Percentiles rank a stretch among this genome's conserved stretches.
Conservation (phyloP, 2,888 invertebrate genomes). For the Drymonia ruficornis region DNA sequence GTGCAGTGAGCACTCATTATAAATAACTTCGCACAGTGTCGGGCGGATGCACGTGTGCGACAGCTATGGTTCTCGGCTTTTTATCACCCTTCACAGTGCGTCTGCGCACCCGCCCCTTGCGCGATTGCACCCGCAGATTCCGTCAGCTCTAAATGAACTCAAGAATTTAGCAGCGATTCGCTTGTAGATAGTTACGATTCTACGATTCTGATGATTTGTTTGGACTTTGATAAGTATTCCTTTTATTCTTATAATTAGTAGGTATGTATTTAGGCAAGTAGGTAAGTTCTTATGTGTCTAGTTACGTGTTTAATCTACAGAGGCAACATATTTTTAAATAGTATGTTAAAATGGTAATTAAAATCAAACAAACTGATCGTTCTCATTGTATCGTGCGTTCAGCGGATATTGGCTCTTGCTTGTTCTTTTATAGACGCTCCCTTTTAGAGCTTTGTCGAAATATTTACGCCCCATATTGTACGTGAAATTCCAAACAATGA, state of each 20-base stretch:
- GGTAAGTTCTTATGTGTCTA: no score
- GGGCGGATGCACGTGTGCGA: conserved; percentile 82
- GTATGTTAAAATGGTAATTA: not conserved
- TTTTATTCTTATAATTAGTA: no score
- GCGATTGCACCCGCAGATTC: conserved; percentile 51
- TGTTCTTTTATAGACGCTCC: conserved; percentile 69
- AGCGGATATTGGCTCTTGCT: conserved; percentile 63
- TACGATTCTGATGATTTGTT: not conserved
- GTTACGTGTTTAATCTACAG: no score
- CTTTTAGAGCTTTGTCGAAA: conserved; percentile 79
- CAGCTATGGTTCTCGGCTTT: conserved; percentile 60
- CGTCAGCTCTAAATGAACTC: conserved; percentile 18
- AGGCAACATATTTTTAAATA: not conserved
- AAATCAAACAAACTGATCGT: conserved; percentile 15
- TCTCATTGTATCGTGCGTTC: conserved; percentile 27
- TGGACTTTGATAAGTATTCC: no score
- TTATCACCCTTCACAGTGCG: conserved; percentile 59
- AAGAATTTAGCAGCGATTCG: not conserved
- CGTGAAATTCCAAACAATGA: conserved; percentile 80
- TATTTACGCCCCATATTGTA: conserved; percentile 81
- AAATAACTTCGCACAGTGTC: conserved; percentile 77
- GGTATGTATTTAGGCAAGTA: no score
- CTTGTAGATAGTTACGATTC: no score
- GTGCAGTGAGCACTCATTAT: conserved; percentile 42
- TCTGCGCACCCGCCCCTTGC: conserved; percentile 26